Base-by-base conservation (phyloP, 2,113 vertebrate genomes). In the Clarias batrachus region DNA sequence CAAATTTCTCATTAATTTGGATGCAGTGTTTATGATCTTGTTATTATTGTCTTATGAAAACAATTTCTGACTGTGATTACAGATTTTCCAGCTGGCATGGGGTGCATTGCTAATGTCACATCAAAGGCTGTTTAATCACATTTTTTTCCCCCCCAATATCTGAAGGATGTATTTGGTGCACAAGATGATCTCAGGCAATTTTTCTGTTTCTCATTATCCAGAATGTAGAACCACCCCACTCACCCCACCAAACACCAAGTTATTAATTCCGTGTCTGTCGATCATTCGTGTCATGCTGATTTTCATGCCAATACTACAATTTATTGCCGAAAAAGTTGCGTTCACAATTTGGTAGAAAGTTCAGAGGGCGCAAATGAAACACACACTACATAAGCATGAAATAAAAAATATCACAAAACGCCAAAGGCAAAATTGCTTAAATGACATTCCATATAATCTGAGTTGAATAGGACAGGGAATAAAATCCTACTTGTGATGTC, bases 1-100 rank as follows among this genome's bases (percentile, higher is more conserved):
- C 60, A 85, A 66, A 83, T 83, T 83, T 87, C 80, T 87, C 74
- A 90, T 89, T 90, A 89, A 88, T 78, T 83, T 87, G 56, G 9
- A 13, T 27, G 37, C 81, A 17, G 27, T 71, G 57, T 87, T 85
- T 83, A 79, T 83, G 63, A 82, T 48, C 62, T 54, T 85, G 70
- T 89, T 87, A 70, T 85, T 85, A 83, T 85, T 85, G 33, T 85
- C 70, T 85, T 21, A 48, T 80, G 73, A 87, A 89, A 82, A 85
- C 57, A 62, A 85, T 84, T 90, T 85, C 81, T 84, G 78, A 62
- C 80, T 83, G 84, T 85, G 79, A 89, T 89, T 85, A 87, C 73
- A 79, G 30, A 85, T 85, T 88, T 79, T 87, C 88, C 84, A 85
- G 77, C 79, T 87, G 78, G 86, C 63, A 82, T 21, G 66, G 14